Evolutionary conservation across 2,113 vertebrate genomes (phyloP).

Genomic region (Aegithalos caudatus): DNA sequence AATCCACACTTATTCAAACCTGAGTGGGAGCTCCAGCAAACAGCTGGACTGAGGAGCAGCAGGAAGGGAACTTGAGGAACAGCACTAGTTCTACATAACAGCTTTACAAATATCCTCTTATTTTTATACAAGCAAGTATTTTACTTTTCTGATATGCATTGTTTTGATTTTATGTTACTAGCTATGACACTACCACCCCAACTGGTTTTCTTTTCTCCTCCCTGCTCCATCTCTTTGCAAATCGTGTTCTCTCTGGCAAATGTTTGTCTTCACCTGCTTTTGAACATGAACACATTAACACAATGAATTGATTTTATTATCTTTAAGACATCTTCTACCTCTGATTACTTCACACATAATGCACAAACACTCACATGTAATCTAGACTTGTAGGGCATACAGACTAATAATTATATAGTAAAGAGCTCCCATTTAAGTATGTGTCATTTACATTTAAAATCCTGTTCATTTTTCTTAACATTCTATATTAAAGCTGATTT

Average conservation of each 20-base stretch:
- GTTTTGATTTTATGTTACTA: neutral
- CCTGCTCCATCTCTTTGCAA: neutral
- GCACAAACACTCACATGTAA: neutral
- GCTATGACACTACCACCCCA: neutral
- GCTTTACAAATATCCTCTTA: neutral
- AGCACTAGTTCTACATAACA: neutral
- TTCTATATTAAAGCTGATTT: conserved; percentile 23
- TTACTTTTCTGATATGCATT: neutral
- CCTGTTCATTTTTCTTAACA: neutral
- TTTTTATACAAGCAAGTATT: too few relatives aligned
- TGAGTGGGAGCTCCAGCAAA: neutral
- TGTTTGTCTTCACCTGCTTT: neutral
- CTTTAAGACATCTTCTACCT: neutral
- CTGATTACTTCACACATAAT: neutral
- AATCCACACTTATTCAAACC: neutral
- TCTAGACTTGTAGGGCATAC: neutral
- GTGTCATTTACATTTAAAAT: neutral
- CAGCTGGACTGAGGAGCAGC: neutral
- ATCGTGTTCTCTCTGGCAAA: neutral
- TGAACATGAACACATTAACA: neutral
- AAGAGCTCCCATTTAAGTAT: neutral
- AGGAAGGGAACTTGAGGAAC: neutral
- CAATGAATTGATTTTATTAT: neutral
- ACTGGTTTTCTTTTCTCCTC: neutral
- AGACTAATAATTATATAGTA: neutral